Evolutionary conservation across 2,888 invertebrate genomes (phyloP), one percentile per base, ranked within the genome.

Genomic region (Hypsopygia costalis): DNA sequence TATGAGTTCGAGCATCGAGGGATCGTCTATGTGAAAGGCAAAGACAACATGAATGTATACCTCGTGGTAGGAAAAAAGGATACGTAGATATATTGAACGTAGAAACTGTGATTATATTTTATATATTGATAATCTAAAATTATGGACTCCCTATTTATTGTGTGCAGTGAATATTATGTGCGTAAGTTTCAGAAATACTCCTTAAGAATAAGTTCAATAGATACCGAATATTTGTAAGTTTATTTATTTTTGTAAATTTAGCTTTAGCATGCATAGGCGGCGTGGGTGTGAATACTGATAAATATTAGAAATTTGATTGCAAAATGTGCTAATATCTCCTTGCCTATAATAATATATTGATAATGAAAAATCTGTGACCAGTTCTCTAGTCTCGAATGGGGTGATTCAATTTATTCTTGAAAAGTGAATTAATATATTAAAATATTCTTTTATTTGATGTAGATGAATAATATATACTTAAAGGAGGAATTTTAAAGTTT

Each of bases 1-100:
- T 99, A 96, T 74, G 93, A 94, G 40, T 97, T 98, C 70, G 96
- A 97, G 66, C 94, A 93, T n/a, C 91, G 98, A 1, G 98, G 98
- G 12, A 94, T 95, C 62, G 97, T 98, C 25, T 97, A 95, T 64
- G 98, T 99, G 0, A 99, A 99, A 79, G 98, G 98, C 21, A 98
- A 98, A 85, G 97, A 97, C 70, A 90, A 97, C 68, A 98, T 98
- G 97, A 94, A 96, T 67, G 97, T 97, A 1, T 97, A 93, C 82
- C 90, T 98, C 42, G 89, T 93, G 32, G 83, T 90, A 46, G 86
- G 86, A 40, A 92, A 91, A 62, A 93, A 81, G 62, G 64, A 77
- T 57, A 61, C 63, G 47, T 82, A 81, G 73, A 49, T 60, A 62
- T 55, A 58, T 56, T 60, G 62, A 79, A 76, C 70, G 79, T 85